These are phyloP conservation scores for Perodicticus potto DNA, from an alignment of 2,797 vertebrate genomes.

Conservation along the genomic window DNA sequence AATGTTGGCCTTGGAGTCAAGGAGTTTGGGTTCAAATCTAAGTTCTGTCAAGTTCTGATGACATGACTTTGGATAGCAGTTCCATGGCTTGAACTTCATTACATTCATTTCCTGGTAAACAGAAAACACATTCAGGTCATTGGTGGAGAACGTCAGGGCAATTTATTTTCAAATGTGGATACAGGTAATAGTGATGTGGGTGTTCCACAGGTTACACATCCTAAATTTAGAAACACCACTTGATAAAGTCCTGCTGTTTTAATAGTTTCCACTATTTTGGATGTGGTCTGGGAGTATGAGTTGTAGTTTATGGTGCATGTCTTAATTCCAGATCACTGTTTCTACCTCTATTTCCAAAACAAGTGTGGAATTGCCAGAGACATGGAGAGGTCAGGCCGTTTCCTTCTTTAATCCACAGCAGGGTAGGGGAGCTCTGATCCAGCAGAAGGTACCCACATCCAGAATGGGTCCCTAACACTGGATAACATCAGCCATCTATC, in stretches of 20 bases:
- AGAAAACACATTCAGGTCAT: neutral
- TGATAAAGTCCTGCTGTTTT: slow-evolving; percentile 45
- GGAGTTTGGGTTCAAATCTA: neutral
- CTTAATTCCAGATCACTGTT: slow-evolving; percentile 11
- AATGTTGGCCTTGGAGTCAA: neutral
- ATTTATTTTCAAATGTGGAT: slow-evolving; percentile 29
- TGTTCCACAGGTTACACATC: neutral
- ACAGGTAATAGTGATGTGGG: neutral
- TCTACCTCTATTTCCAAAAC: slow-evolving; percentile 74
- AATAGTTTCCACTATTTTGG: slow-evolving; percentile 8
- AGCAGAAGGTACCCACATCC: neutral
- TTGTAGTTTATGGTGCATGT: slow-evolving; percentile 69
- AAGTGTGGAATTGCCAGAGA: slow-evolving; percentile 60
- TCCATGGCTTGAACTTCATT: slow-evolving; percentile 16
- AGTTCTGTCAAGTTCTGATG: slow-evolving; percentile 31
- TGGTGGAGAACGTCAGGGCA: neutral
- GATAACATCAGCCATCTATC: neutral
- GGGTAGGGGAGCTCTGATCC: neutral
- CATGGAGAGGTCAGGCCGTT: slow-evolving; percentile 50
- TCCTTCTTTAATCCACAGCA: slow-evolving; percentile 6
- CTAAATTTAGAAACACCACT: neutral
- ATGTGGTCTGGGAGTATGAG: neutral
- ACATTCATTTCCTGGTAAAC: slow-evolving; percentile 17
- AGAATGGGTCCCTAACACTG: neutral
- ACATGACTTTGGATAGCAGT: slow-evolving; percentile 39